These are phyloP conservation scores for Trichopoda pennipes DNA, from an alignment of 2,888 invertebrate genomes.

Conservation along the genomic window DNA sequence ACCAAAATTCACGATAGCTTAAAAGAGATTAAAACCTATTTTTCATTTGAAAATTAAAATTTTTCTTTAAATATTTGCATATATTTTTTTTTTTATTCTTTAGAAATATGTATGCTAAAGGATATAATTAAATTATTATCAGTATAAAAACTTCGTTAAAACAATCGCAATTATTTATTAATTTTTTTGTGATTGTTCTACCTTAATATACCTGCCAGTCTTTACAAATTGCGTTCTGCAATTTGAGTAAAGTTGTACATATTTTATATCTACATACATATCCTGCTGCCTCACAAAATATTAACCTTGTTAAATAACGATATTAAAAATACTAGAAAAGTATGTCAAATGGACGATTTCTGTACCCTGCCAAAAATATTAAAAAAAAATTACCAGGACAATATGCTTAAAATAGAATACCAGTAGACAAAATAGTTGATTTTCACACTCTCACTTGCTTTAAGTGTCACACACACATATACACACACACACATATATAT, in stretches of 20 bases:
- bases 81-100: no score
- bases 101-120: no score
- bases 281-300: conserved; percentile 51
- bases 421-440: background rate
- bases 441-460: conserved; percentile 10
- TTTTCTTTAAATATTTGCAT: no score
- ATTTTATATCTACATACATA: conserved; percentile 27
- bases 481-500: no score
- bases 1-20: no score
- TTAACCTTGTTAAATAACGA: conserved; percentile 40
- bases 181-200: background rate
- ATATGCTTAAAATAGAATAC: conserved; percentile 45
- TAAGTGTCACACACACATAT: background rate
- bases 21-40: no score
- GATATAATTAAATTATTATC: no score
- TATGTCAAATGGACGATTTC: conserved; percentile 49
- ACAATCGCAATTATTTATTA: background rate
- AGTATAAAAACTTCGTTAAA: no score
- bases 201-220: conserved; percentile 41
- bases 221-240: conserved; percentile 36
- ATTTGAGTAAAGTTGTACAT: conserved; percentile 29
- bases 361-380: conserved; percentile 54
- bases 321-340: conserved; percentile 17
- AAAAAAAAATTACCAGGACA: conserved; percentile 32
- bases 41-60: no score